Conservation (phyloP, 2,888 invertebrate species). For the Drosophila picticornis region DNA sequence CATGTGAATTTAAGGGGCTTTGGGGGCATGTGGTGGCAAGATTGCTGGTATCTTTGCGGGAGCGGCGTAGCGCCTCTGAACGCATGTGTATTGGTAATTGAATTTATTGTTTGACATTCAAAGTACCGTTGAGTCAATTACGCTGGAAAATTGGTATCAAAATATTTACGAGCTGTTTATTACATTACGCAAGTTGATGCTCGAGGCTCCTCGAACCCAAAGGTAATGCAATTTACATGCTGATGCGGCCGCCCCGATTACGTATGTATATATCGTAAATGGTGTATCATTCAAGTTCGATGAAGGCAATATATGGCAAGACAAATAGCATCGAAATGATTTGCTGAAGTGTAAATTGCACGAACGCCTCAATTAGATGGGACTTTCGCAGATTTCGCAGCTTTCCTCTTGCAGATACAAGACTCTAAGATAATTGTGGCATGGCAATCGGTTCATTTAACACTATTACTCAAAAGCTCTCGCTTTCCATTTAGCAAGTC, state of each 20-base stretch:
- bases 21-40: background rate
- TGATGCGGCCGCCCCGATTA: conserved; percentile 67
- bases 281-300: conserved; percentile 35
- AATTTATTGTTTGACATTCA: conserved; percentile 84
- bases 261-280: conserved; percentile 43
- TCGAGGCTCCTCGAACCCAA: conserved; percentile 37
- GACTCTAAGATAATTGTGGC: conserved; percentile 25
- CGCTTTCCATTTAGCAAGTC: background rate
- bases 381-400: conserved; percentile 10
- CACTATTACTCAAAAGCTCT: conserved; percentile 8
- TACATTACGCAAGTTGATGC: conserved; percentile 73
- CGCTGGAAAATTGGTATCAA: conserved; percentile 82
- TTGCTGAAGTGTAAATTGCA: conserved; percentile 67
- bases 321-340: conserved; percentile 47
- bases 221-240: conserved; percentile 79
- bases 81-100: conserved; percentile 79
- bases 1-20: conserved; percentile 14
- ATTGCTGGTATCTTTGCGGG: background rate
- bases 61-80: conserved; percentile 19
- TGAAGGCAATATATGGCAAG: conserved; percentile 27
- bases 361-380: conserved; percentile 55
- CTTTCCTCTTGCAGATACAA: conserved; percentile 6
- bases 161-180: conserved; percentile 82
- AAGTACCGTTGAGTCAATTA: conserved; percentile 83
- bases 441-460: conserved; percentile 31